phyloP scores from a whole-genome alignment of 2,888 invertebrate species.

The Tetrapedia diversipes region DNA sequence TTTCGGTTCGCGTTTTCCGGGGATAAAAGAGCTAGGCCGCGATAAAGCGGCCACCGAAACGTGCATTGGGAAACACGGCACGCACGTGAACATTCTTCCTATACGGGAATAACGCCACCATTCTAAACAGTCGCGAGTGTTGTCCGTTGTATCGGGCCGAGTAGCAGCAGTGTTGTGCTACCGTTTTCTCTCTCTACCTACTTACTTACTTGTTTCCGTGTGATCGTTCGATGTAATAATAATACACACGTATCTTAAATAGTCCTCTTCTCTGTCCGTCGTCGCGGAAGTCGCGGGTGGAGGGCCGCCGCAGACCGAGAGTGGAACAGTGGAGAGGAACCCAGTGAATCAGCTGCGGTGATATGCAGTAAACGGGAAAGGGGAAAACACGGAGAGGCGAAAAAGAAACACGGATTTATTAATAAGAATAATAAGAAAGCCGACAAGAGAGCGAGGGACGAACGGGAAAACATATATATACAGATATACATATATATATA shows the following conservation, averaged over 20 bases:
- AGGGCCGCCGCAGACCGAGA: slow-evolving; percentile 42
- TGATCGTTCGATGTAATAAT: slow-evolving; percentile 46
- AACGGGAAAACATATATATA: slow-evolving; percentile 3
- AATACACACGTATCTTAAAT: slow-evolving; percentile 34
- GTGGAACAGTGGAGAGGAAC: slow-evolving; percentile 49
- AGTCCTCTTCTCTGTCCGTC: slow-evolving; percentile 32
- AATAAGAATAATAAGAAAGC: no score
- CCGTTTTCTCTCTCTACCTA: slow-evolving; percentile 28
- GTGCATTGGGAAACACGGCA: background rate
- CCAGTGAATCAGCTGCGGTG: slow-evolving; percentile 55
- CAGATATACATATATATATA: no score
- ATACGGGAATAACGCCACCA: no score
- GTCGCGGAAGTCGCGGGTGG: slow-evolving; percentile 53
- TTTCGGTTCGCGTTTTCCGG: slow-evolving; percentile 54
- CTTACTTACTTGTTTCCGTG: background rate
- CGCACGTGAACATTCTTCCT: no score
- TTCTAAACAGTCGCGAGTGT: slow-evolving; percentile 11
- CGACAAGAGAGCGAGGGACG: slow-evolving; percentile 10
- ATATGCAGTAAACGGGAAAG: slow-evolving; percentile 38
- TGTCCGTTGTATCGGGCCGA: background rate
- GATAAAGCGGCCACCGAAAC: no score
- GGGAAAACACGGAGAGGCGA: slow-evolving; percentile 12
- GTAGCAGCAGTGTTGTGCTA: slow-evolving; percentile 36
- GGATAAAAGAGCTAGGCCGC: no score
- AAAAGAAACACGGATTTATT: no score